These are phyloP conservation scores for Eupithecia centaureata DNA, from an alignment of 2,888 invertebrate genomes.

Conservation along the genomic window DNA sequence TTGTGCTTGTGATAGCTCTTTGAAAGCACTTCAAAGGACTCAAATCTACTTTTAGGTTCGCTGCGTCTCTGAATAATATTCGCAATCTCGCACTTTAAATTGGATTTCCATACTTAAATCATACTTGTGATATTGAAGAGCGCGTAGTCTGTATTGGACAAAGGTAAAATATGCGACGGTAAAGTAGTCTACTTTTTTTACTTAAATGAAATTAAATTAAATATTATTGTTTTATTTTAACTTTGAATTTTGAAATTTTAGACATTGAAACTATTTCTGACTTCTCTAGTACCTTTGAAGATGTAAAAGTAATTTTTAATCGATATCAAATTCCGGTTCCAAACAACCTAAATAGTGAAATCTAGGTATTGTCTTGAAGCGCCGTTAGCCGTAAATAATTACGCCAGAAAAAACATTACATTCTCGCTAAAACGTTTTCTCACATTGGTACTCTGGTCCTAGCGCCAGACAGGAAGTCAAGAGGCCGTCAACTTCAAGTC, in stretches of 20 bases:
- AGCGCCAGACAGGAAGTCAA: constrained; percentile 31
- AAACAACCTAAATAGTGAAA: constrained; percentile 44
- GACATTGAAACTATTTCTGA: neutral
- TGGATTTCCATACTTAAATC: constrained; percentile 1
- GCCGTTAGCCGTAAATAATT: constrained; percentile 68
- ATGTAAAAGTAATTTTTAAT: neutral
- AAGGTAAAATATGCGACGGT: neutral
- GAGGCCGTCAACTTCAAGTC: constrained; percentile 41
- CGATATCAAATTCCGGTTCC: neutral
- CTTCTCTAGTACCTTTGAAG: neutral
- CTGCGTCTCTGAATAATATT: neutral
- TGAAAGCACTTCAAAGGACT: constrained; percentile 5
- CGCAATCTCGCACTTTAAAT: neutral
- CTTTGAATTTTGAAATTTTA: no score
- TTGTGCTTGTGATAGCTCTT: constrained; percentile 25
- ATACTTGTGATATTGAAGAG: neutral
- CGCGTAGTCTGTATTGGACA: neutral
- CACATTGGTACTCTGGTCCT: constrained; percentile 56
- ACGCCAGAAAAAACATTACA: constrained; percentile 71
- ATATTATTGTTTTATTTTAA: no score
- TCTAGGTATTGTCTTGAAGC: constrained; percentile 59
- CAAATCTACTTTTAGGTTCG: constrained; percentile 4
- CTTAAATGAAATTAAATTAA: no score
- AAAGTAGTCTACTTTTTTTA: no score
- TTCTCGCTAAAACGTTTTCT: constrained; percentile 71